Base-by-base conservation (phyloP, 2,888 invertebrate genomes). In the Morpho deidamia region DNA sequence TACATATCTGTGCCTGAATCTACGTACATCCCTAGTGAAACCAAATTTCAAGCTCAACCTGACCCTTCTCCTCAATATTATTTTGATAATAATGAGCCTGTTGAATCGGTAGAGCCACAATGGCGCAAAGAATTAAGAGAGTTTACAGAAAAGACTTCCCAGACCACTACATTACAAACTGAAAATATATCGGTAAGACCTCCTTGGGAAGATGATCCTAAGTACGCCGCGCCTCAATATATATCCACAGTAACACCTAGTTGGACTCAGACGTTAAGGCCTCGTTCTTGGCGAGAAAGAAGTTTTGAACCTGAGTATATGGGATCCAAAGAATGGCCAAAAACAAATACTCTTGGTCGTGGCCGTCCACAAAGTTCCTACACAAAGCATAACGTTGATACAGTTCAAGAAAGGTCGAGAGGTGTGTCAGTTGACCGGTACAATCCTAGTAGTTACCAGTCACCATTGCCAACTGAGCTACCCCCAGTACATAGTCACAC, bases 121-220 rank as follows among this genome's bases (percentile, higher is more conserved):
- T 90, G 90, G 90, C 81, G 90, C 42, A 87, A 82, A 51, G 90
- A 90, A 60, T 72, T 90, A 1, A 74, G 90, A 62, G 90, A 90
- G 62, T 87, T 90, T 56, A 83, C 89, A 12, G 88, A 90, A 57
- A 86, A 88, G 58, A 74, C 83, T 1, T 72, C 81, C 46, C 80
- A 83, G 52, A 78, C 76, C n/a, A 74, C 72, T 55, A 70, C 32
- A 12, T 35, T 70, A 45, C 70, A 73, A 49, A 70, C 75, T 14
- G 77, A 82, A 53, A 71, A 75, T 48, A 72, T 73, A 0, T 76
- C 71, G 39, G 75, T 81, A 0, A 80, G 76, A 52, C 88, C 89
- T 11, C 86, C 89, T 23, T 90, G 90, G 90, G 81, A 87, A 66
- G 71, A 74, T 8, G 82, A 87, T 44, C 60, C 70, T 1, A 83